Conservation (phyloP, 2,888 invertebrate genomes). For the Hypsopygia costalis region DNA sequence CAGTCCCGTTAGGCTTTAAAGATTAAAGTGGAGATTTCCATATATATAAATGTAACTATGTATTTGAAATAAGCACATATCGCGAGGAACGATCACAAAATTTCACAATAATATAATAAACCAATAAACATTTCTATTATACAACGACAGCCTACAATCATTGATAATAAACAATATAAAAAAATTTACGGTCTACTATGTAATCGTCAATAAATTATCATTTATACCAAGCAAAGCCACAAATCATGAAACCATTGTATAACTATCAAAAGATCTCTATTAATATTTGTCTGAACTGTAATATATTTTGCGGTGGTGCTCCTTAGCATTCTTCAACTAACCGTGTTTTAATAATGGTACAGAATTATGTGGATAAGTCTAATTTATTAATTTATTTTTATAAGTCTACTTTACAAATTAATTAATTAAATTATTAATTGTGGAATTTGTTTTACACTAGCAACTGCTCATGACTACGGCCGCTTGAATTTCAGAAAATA, state of each 20-base stretch:
- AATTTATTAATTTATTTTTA: no score
- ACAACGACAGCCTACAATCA: not conserved
- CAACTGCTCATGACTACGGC: no score
- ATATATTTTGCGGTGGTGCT: slow-evolving; percentile 27
- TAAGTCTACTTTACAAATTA: no score
- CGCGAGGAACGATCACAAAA: no score
- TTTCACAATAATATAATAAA: not conserved
- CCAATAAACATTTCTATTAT: not conserved
- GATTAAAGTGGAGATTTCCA: no score
- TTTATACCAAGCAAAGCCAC: slow-evolving; percentile 10
- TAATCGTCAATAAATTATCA: slow-evolving; percentile 16
- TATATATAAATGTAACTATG: no score
- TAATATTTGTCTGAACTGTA: slow-evolving; percentile 36
- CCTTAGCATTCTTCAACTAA: slow-evolving; percentile 16
- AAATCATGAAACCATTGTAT: slow-evolving; percentile 18
- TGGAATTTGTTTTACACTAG: no score
- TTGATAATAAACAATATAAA: slow-evolving; percentile 1
- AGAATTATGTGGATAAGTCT: slow-evolving; percentile 18
- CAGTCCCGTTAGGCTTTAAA: no score
- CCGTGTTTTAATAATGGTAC: slow-evolving; percentile 25
- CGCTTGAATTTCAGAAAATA: no score
- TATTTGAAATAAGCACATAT: no score
- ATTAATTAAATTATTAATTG: no score
- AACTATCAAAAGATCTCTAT: slow-evolving; percentile 36
- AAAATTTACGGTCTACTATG: not conserved